Percentiles rank a stretch among this genome's conserved stretches.
These are phyloP conservation scores for Diarsia dahlii DNA, from an alignment of 2,888 invertebrate genomes.

Conservation along the genomic window DNA sequence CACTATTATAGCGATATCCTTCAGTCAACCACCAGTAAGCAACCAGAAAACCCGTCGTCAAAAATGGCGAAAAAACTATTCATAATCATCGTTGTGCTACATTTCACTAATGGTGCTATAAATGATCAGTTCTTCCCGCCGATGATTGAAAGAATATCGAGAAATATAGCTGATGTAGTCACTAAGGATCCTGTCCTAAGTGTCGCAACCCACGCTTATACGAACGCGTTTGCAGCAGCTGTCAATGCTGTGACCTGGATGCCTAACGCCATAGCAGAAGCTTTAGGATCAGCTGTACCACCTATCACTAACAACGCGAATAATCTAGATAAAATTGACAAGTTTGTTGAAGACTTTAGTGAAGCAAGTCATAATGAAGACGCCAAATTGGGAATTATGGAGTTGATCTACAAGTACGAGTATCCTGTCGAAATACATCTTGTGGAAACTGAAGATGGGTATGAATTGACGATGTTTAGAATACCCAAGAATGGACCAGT, in stretches of 20 bases:
- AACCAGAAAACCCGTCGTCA: not conserved
- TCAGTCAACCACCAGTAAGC: slow-evolving; percentile 7
- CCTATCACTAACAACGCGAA: slow-evolving; percentile 16
- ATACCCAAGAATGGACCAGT: slow-evolving; percentile 76
- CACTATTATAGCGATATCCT: not conserved
- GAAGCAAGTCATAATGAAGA: slow-evolving; percentile 72
- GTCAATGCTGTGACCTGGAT: slow-evolving; percentile 40
- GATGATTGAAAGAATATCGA: not conserved
- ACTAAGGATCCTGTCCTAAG: slow-evolving; percentile 14
- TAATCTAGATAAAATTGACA: not conserved
- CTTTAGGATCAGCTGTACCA: not conserved
- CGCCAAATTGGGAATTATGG: slow-evolving; percentile 67
- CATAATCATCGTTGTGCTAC: not conserved
- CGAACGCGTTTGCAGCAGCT: slow-evolving; percentile 39
- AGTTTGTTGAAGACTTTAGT: slow-evolving; percentile 33
- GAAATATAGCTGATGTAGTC: slow-evolving; percentile 15
- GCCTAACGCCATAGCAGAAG: slow-evolving; percentile 29
- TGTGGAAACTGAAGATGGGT: slow-evolving; percentile 79
- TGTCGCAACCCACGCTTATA: not conserved
- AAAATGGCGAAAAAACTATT: slow-evolving; percentile 33
- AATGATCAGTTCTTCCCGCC: not conserved
- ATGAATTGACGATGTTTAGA: slow-evolving; percentile 75
- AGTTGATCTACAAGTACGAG: slow-evolving; percentile 77
- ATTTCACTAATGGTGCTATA: slow-evolving; percentile 8
- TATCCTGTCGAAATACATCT: slow-evolving; percentile 73